Evolutionary conservation across 92 coral and sea anemone genomes (phyloP).

Genomic region (Porites divaricata): DNA sequence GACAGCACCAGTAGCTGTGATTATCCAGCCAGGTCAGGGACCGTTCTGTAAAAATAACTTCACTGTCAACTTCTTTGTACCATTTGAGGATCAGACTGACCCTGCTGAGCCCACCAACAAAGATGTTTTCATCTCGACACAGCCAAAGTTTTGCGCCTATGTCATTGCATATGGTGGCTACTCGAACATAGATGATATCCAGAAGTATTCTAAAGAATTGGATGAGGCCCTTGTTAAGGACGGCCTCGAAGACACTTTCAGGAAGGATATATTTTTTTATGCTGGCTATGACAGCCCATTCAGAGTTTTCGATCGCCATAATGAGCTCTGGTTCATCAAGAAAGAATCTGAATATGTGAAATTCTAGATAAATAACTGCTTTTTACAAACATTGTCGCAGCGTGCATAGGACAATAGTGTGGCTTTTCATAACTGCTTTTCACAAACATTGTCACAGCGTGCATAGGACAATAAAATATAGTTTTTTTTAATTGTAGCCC

Average conservation of each 20-base stretch:
- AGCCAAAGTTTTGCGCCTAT: slow-evolving; percentile 64
- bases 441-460: too few species aligned
- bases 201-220: slow-evolving; percentile 53
- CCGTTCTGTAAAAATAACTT: slow-evolving; percentile 83
- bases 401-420: too few species aligned
- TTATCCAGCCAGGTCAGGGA: slow-evolving; percentile 79
- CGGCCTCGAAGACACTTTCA: slow-evolving; percentile 68
- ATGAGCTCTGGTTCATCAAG: slow-evolving; percentile 84
- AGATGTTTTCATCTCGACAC: slow-evolving; percentile 58
- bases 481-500: too few species aligned
- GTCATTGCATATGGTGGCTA: slow-evolving; percentile 66
- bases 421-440: too few species aligned
- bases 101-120: slow-evolving; percentile 71
- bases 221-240: slow-evolving; percentile 71
- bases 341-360: slow-evolving; percentile 21
- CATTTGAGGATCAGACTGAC: slow-evolving; percentile 65
- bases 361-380: background rate
- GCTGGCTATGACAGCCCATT: slow-evolving; percentile 90
- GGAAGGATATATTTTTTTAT: slow-evolving; percentile 58
- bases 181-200: slow-evolving; percentile 45
- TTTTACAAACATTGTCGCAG: too few species aligned
- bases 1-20: slow-evolving; percentile 83
- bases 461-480: too few species aligned
- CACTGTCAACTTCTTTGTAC: slow-evolving; percentile 82
- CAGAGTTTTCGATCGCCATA: slow-evolving; percentile 62